Base-by-base conservation (phyloP, 64 coral and sea anemone species). In the Pachyseris speciosa region DNA sequence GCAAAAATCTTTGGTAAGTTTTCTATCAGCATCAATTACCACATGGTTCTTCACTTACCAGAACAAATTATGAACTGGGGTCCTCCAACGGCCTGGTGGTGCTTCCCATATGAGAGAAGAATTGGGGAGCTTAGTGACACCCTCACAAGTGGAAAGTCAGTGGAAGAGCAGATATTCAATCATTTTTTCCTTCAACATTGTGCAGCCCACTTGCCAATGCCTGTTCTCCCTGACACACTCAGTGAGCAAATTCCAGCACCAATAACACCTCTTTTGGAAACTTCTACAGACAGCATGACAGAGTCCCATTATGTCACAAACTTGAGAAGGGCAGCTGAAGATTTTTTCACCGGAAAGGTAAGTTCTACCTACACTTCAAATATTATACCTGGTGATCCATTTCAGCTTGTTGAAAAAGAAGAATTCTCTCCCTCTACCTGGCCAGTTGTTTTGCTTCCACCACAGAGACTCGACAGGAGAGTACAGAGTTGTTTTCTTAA, bases 1-100 rank as follows among this genome's bases (percentile, higher is more conserved):
- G 20, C 32, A 42, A 84, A 64, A 25, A 31, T 84, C 10, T 42
- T 84, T 64, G 58, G 55, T 19, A 7, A 65, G 40, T 84, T 41
- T 42, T 37, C 80, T 42, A 36, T 84, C 4, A 84, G 60, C 17
- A 22, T 85, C 5, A 85, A 85, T 29, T 85, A 67, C 37, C 81
- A 85, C 7, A 85, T 85, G 81, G 59, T 63, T 39, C 31, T 85
- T 25, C 81, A 85, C 61, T 9, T 85, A 24, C 81, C 81, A 39
- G 61, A 45, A 5, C 81, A 65, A 7, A 85, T 85, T 67, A 15
- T 67, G 28, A 61, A 85, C n/a, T 85, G 81, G 60, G 81, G 60
- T 26, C 81, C 81, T 42, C 81, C 60, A 45, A 67, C 81, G 16
- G 36, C 34, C 27, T 84, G 36, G 80, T 84, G 80, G 55, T 84